Conservation (phyloP, 2,888 invertebrate species). For the Mamestra brassicae region DNA sequence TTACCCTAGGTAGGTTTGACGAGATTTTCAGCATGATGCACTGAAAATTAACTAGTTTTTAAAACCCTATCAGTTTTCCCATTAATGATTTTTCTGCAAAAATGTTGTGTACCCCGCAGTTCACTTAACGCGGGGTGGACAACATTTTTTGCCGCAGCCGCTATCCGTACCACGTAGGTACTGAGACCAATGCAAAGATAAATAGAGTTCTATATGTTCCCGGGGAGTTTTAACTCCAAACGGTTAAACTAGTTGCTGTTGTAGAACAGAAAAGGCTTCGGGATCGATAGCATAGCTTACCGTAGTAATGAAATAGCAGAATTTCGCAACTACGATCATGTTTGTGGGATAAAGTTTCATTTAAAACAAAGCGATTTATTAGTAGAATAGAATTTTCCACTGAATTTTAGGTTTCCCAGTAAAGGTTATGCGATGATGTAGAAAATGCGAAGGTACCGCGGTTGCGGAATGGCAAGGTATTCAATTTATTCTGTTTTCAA, state of each 20-base stretch:
- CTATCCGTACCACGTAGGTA: constrained; percentile 1
- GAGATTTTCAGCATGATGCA: not conserved
- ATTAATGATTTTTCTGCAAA: not conserved
- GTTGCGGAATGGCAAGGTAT: constrained; percentile 6
- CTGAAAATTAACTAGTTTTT: not conserved
- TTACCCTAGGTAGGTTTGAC: not conserved
- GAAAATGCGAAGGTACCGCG: constrained; percentile 7
- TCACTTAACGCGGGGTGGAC: constrained; percentile 8
- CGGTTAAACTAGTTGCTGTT: constrained; percentile 36
- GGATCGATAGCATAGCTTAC: constrained; percentile 41
- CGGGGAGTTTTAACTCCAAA: constrained; percentile 51
- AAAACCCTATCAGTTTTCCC: not conserved
- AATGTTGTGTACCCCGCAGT: not conserved
- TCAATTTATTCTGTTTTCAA: constrained; percentile 27
- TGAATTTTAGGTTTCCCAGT: not conserved
- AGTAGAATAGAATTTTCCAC: not conserved
- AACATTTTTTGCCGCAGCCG: not conserved
- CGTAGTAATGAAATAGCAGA: constrained; percentile 12
- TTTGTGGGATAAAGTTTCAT: constrained; percentile 25
- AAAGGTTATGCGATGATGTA: not conserved
- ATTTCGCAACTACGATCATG: constrained; percentile 10
- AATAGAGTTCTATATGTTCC: constrained; percentile 36
- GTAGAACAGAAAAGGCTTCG: constrained; percentile 41
- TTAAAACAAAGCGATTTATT: constrained; percentile 5
- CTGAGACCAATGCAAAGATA: constrained; percentile 29